phyloP scores from a whole-genome alignment of 2,797 vertebrate species.

The Artibeus lituratus region DNA sequence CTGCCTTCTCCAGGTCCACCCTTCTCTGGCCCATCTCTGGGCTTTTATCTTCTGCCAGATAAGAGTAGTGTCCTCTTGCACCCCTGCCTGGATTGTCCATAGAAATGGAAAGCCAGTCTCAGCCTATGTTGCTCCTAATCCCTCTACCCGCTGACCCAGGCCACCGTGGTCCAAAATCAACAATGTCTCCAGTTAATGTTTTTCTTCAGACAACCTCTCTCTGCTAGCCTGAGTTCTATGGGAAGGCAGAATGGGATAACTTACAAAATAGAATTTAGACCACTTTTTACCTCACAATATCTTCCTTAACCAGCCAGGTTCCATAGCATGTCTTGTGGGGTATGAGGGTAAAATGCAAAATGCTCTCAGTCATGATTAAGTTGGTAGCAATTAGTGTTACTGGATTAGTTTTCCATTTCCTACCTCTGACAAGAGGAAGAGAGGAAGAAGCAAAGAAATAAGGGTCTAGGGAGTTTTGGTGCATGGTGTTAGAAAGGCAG shows the following conservation, averaged over 20 bases:
- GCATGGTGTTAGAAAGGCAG: neutral
- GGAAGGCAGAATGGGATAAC: neutral
- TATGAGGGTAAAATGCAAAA: neutral
- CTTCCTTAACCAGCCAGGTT: neutral
- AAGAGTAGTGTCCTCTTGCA: neutral
- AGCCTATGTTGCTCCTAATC: neutral
- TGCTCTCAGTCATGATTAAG: neutral
- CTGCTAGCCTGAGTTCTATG: neutral
- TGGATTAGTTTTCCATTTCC: neutral
- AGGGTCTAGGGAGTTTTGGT: neutral
- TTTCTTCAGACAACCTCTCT: neutral
- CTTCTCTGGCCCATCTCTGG: neutral
- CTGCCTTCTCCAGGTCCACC: neutral
- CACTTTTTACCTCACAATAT: constrained; percentile 5
- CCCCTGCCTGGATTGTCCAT: neutral
- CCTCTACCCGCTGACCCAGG: neutral
- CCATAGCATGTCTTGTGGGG: neutral
- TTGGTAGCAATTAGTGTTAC: neutral
- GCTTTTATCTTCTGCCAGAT: neutral
- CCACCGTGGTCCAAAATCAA: neutral
- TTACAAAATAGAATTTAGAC: constrained; percentile 12
- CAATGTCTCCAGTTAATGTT: neutral
- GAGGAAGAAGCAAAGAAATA: neutral
- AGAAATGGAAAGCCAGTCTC: neutral
- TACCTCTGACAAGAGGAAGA: neutral